Evolutionary conservation across 2,113 vertebrate genomes (phyloP).

Genomic region (Zosterops hypoxanthus): DNA sequence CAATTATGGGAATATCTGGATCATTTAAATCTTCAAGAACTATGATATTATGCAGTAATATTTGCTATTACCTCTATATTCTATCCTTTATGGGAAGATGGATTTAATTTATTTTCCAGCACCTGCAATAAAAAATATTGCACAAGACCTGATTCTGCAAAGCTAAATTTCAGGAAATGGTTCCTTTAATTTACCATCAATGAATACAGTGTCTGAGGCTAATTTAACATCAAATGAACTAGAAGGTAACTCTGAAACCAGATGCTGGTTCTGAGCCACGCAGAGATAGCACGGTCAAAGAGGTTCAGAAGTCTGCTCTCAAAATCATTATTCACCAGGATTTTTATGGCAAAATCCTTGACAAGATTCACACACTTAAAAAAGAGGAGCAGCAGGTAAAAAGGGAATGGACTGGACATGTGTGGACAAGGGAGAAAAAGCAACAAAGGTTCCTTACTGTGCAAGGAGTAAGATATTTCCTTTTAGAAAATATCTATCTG

Average conservation of each 20-base stretch:
- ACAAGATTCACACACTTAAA: not conserved
- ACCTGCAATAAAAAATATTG: constrained; percentile 11
- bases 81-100: not conserved
- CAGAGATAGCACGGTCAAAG: not conserved
- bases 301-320: not conserved
- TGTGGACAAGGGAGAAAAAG: not conserved
- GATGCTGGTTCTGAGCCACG: not conserved
- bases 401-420: not conserved
- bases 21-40: not conserved
- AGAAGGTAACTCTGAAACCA: not conserved
- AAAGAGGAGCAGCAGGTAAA: not conserved
- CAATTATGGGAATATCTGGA: not conserved
- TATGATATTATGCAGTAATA: not conserved
- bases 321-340: not conserved
- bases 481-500: not conserved
- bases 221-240: not conserved
- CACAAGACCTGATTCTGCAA: not conserved
- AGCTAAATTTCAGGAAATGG: not conserved
- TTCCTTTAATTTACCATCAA: constrained; percentile 12
- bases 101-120: constrained; percentile 25
- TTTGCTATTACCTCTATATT: not conserved
- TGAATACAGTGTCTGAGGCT: not conserved
- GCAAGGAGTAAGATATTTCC: not conserved
- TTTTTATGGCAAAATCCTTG: not conserved
- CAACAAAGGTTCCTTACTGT: not conserved